These are phyloP conservation scores for Serrognathus titanus DNA, from an alignment of 2,888 invertebrate species.

Conservation along the genomic window DNA sequence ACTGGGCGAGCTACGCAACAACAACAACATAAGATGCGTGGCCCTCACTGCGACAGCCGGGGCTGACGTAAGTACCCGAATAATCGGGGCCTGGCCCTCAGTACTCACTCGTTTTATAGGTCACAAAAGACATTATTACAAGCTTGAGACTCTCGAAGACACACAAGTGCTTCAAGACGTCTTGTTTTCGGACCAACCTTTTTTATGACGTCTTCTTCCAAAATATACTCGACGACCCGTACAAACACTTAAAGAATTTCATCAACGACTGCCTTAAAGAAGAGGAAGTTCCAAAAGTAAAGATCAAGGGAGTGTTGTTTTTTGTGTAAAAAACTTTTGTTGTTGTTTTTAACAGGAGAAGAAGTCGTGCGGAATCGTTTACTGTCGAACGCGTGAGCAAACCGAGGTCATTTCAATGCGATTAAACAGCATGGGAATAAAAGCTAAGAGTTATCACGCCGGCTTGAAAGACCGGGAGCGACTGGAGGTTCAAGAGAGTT, in stretches of 20 bases:
- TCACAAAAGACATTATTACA: slow-evolving; percentile 76
- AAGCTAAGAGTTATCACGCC: slow-evolving; percentile 85
- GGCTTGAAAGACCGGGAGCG: slow-evolving; percentile 74
- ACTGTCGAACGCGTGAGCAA: slow-evolving; percentile 89
- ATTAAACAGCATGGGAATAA: slow-evolving; percentile 70
- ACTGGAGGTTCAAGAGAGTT: slow-evolving; percentile 79
- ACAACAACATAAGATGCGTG: slow-evolving; percentile 75
- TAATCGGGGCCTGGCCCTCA: background rate
- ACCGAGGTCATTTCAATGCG: slow-evolving; percentile 80
- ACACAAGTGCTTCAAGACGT: slow-evolving; percentile 65
- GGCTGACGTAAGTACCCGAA: slow-evolving; percentile 49
- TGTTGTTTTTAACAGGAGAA: slow-evolving; percentile 36
- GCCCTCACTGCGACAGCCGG: slow-evolving; percentile 96
- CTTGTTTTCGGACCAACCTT: slow-evolving; percentile 89
- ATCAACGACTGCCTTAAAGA: slow-evolving; percentile 63
- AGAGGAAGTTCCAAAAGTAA: slow-evolving; percentile 43
- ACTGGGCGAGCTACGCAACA: slow-evolving; percentile 67
- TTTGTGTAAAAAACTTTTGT: background rate
- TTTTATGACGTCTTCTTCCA: slow-evolving; percentile 92
- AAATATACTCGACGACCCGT: slow-evolving; percentile 78
- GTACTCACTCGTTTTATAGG: slow-evolving; percentile 49
- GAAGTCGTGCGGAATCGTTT: slow-evolving; percentile 81
- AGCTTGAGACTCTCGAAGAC: slow-evolving; percentile 59
- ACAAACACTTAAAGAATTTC: slow-evolving; percentile 74
- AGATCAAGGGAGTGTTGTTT: slow-evolving; percentile 14